Percentiles rank a stretch among this genome's conserved stretches.
These are phyloP conservation scores for Ischnura elegans DNA, from an alignment of 2,888 invertebrate species.

Conservation along the genomic window DNA sequence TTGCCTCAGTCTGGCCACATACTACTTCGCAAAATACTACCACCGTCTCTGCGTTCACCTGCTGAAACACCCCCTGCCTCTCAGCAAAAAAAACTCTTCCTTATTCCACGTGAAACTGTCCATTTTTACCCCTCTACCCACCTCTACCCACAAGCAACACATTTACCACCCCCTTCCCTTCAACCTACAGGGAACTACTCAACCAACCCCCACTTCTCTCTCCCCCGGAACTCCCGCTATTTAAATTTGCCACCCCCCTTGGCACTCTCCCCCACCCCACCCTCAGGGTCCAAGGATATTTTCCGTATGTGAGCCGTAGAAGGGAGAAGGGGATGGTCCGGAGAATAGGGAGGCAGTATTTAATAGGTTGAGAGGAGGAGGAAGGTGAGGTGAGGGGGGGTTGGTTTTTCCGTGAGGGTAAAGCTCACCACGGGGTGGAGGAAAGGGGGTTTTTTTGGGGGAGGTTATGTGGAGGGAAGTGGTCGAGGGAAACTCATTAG, in stretches of 20 bases:
- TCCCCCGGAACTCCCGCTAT: background rate
- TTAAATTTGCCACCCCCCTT: constrained; percentile 41
- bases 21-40: background rate
- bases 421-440: background rate
- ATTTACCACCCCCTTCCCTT: background rate
- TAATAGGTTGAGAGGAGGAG: constrained; percentile 50
- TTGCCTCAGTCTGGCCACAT: background rate
- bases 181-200: too few species aligned
- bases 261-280: background rate
- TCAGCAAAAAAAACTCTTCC: background rate
- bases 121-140: background rate
- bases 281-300: constrained; percentile 11
- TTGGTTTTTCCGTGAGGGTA: background rate
- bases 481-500: constrained; percentile 65
- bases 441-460: background rate
- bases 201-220: background rate
- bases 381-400: background rate
- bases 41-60: background rate
- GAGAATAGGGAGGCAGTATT: constrained; percentile 36
- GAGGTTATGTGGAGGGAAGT: constrained; percentile 41
- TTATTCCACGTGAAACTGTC: background rate
- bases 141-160: background rate
- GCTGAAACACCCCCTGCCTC: background rate
- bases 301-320: constrained; percentile 56
- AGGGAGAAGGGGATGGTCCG: background rate